phyloP scores from a whole-genome alignment of 2,888 invertebrate genomes.

The Lithophane semibrunnea region DNA sequence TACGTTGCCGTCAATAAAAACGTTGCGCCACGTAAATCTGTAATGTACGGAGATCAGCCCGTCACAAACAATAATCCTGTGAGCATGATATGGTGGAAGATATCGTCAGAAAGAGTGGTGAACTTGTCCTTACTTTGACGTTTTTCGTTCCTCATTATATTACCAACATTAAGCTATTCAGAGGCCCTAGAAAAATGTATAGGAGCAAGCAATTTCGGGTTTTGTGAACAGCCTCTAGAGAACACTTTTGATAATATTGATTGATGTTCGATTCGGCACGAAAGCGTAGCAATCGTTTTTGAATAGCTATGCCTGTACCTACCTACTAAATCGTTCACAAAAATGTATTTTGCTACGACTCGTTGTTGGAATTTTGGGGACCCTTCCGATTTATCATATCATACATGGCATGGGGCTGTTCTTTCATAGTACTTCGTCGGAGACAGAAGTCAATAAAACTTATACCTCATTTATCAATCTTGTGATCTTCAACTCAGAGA shows the following conservation, averaged over 20 bases:
- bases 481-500: background rate
- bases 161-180: background rate
- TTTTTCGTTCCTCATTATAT: background rate
- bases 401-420: background rate
- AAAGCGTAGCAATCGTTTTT: too few relatives aligned
- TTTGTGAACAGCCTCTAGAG: too few relatives aligned
- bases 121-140: background rate
- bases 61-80: constrained; percentile 73
- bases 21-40: constrained; percentile 70
- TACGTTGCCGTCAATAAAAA: constrained; percentile 72
- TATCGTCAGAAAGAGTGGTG: background rate
- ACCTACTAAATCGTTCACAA: background rate
- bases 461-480: background rate
- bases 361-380: background rate
- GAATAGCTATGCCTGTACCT: background rate
- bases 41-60: constrained; percentile 72
- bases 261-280: too few relatives aligned
- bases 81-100: constrained; percentile 53
- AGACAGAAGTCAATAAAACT: background rate
- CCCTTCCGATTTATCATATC: background rate
- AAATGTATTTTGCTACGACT: too few relatives aligned
- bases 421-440: background rate
- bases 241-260: too few relatives aligned
- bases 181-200: too few relatives aligned
- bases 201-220: too few relatives aligned